Percentiles rank a stretch among this genome's conserved stretches.
These are phyloP conservation scores for Spisula subtruncata DNA, from an alignment of 2,888 invertebrate species.

Conservation along the genomic window DNA sequence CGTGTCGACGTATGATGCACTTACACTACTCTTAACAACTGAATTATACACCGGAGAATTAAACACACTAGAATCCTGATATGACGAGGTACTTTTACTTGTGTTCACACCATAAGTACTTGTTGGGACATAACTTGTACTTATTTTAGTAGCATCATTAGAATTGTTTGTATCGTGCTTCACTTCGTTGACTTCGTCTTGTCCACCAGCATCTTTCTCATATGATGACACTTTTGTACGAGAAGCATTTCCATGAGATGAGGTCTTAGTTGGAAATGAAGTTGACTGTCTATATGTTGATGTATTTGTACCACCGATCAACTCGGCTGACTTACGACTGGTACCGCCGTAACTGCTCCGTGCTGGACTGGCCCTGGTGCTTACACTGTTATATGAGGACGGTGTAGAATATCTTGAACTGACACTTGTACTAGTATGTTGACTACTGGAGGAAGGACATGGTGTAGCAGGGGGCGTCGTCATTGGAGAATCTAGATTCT, in stretches of 20 bases:
- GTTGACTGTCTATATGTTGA: conserved; percentile 22
- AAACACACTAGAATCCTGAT: not conserved
- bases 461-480: conserved; percentile 58
- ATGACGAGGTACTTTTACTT: not conserved
- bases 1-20: not conserved
- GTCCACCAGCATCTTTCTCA: not conserved
- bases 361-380: not conserved
- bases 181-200: not conserved
- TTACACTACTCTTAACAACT: not conserved
- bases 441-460: not conserved
- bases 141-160: not conserved
- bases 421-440: not conserved
- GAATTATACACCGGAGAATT: conserved; percentile 3
- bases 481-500: conserved; percentile 64
- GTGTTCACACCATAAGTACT: not conserved
- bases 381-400: not conserved
- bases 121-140: not conserved
- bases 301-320: not conserved
- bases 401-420: not conserved
- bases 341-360: not conserved
- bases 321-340: conserved; percentile 18
- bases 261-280: conserved; percentile 8
- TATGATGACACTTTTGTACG: conserved; percentile 21
- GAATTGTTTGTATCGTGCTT: not conserved
- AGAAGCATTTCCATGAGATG: not conserved